Percentiles rank a stretch among this genome's conserved stretches.
phyloP scores from a whole-genome alignment of 2,797 vertebrate species.

The Crypturellus tataupa region DNA sequence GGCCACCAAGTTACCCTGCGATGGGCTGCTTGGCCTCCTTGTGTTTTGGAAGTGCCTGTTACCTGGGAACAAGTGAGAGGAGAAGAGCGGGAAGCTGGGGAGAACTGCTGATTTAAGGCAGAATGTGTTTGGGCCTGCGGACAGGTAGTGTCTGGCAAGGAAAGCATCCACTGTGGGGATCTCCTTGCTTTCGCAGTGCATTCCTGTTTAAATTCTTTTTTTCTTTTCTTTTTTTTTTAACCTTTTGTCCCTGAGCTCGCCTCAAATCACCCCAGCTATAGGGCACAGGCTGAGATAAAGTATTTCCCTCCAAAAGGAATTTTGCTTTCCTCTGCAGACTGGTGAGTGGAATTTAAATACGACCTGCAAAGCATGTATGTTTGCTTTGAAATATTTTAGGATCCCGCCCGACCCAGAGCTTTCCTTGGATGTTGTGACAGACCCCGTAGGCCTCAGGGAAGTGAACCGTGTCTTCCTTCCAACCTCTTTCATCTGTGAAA shows the following conservation, averaged over 20 bases:
- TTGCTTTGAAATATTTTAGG: neutral
- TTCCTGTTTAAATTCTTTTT: neutral
- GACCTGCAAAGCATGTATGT: rapidly evolving
- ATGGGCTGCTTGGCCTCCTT: constrained; percentile 33
- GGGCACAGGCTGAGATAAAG: neutral
- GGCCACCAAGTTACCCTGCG: neutral
- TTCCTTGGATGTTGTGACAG: neutral
- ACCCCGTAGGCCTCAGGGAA: neutral
- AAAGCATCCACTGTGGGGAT: neutral
- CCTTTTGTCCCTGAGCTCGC: neutral
- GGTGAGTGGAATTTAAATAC: neutral
- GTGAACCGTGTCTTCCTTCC: neutral
- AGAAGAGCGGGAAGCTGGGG: constrained; percentile 24
- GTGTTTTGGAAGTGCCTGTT: neutral
- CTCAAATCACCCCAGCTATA: neutral
- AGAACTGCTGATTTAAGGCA: neutral
- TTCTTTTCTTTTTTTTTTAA: neutral
- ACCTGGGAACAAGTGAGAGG: constrained; percentile 29
- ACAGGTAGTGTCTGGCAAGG: constrained; percentile 4
- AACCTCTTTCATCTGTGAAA: neutral
- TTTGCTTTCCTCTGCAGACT: neutral
- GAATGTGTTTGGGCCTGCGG: constrained; percentile 2
- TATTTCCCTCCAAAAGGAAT: neutral
- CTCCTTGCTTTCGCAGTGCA: neutral
- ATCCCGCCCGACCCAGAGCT: neutral